These are phyloP conservation scores for Muscidifurax raptorellus DNA, from an alignment of 1,140 invertebrate species.

Conservation along the genomic window DNA sequence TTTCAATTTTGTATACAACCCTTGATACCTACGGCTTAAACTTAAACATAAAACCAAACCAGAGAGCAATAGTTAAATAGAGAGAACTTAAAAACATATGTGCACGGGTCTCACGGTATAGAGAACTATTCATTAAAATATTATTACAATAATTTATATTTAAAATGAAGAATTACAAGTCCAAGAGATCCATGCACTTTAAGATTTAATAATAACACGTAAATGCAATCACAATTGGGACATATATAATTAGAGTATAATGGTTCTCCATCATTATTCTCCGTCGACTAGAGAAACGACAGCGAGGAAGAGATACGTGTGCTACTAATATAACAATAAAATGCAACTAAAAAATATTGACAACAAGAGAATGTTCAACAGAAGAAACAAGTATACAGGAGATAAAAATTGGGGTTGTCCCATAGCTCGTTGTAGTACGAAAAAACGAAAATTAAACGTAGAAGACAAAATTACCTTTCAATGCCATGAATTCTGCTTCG, in stretches of 20 bases:
- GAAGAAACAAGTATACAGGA: background rate
- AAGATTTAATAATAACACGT: background rate
- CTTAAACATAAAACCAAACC: constrained; percentile 1
- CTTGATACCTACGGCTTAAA: background rate
- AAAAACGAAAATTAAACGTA: constrained; percentile 66
- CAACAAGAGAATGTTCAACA: background rate
- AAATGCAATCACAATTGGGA: background rate
- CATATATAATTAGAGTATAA: background rate
- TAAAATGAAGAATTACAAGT: background rate
- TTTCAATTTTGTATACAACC: background rate
- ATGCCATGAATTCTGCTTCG: constrained; percentile 91
- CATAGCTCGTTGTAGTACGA: background rate
- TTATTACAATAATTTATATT: background rate
- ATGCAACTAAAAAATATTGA: background rate
- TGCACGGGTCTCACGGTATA: background rate
- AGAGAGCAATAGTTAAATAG: background rate
- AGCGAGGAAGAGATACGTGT: background rate
- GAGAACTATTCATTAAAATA: background rate
- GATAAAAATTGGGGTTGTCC: background rate
- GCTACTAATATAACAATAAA: constrained; percentile 11
- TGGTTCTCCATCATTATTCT: background rate
- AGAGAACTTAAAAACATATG: background rate
- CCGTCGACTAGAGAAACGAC: background rate
- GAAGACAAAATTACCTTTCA: constrained; percentile 83
- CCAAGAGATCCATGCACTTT: background rate